These are phyloP conservation scores for Conus ventricosus DNA, from an alignment of 1,140 invertebrate species.

Conservation along the genomic window DNA sequence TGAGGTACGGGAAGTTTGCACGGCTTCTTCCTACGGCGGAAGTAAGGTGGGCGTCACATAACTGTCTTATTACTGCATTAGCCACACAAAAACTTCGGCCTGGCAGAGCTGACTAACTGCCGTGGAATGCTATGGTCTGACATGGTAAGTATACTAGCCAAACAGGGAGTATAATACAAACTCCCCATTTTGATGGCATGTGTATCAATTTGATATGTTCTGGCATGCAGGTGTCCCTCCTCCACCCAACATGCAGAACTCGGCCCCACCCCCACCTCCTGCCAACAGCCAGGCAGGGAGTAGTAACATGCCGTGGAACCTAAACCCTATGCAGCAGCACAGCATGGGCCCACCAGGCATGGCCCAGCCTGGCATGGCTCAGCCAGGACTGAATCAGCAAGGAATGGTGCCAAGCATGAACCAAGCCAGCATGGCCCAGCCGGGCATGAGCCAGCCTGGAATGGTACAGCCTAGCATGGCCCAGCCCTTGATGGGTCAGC, in stretches of 20 bases:
- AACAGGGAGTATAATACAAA: too few species aligned
- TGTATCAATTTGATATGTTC: too few species aligned
- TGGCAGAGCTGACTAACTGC: too few species aligned
- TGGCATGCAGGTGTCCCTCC: constrained; percentile 46
- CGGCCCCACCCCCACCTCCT: constrained; percentile 34
- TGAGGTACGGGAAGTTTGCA: too few species aligned
- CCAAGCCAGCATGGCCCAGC: not conserved
- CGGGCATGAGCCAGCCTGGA: not conserved
- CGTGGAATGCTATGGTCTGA: too few species aligned
- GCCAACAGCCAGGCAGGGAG: constrained; percentile 12
- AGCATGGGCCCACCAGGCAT: not conserved
- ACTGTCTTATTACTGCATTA: too few species aligned
- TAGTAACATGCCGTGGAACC: not conserved
- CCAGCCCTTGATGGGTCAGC: not conserved
- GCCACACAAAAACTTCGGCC: too few species aligned
- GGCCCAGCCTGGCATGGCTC: not conserved
- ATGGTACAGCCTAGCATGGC: not conserved
- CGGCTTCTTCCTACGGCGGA: too few species aligned
- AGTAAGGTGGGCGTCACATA: too few species aligned
- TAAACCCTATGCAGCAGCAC: constrained; percentile 24
- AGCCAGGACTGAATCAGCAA: not conserved
- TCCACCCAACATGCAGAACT: not conserved
- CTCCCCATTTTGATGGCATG: too few species aligned
- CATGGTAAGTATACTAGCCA: too few species aligned
- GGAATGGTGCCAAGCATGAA: not conserved